These are phyloP conservation scores for Brachypalpus laphriformis DNA, from an alignment of 2,888 invertebrate species.

Conservation along the genomic window DNA sequence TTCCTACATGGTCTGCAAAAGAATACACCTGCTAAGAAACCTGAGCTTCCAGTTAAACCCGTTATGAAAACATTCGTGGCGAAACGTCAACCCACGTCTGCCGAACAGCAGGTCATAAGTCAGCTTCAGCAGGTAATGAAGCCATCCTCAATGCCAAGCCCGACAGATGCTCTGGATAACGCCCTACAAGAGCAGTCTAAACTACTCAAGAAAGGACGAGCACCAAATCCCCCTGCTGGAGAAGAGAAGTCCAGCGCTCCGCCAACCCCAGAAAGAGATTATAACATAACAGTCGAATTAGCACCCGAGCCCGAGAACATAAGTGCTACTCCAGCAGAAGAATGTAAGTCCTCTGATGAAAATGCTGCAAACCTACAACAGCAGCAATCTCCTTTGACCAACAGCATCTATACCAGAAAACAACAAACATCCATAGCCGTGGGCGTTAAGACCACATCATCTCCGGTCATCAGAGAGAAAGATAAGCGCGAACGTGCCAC, in stretches of 20 bases:
- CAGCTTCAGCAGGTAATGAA: conserved; percentile 84
- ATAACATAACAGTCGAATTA: conserved; percentile 79
- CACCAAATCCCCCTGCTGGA: conserved; percentile 88
- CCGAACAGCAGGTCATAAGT: conserved; percentile 84
- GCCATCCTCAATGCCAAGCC: conserved; percentile 75
- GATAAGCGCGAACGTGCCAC: conserved; percentile 89
- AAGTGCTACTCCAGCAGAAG: conserved; percentile 3
- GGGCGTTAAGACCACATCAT: conserved; percentile 85
- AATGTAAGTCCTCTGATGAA: conserved; percentile 33
- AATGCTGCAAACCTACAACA: conserved; percentile 5
- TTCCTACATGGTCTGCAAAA: conserved; percentile 88
- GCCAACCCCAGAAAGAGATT: conserved; percentile 81
- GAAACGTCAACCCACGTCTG: conserved; percentile 82
- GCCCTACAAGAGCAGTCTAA: conserved; percentile 80
- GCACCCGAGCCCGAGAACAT: conserved; percentile 65
- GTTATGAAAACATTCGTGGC: conserved; percentile 84
- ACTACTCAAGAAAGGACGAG: conserved; percentile 88
- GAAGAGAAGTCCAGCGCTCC: conserved; percentile 79
- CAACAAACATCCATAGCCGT: conserved; percentile 67
- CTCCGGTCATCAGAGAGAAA: conserved; percentile 89
- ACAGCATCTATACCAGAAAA: conserved; percentile 76
- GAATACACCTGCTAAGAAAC: conserved; percentile 83
- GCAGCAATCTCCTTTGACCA: conserved; percentile 46
- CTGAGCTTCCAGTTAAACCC: conserved; percentile 89
- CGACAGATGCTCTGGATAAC: conserved; percentile 77